Base-by-base conservation (phyloP, 2,113 vertebrate genomes). In the Anhinga anhinga region DNA sequence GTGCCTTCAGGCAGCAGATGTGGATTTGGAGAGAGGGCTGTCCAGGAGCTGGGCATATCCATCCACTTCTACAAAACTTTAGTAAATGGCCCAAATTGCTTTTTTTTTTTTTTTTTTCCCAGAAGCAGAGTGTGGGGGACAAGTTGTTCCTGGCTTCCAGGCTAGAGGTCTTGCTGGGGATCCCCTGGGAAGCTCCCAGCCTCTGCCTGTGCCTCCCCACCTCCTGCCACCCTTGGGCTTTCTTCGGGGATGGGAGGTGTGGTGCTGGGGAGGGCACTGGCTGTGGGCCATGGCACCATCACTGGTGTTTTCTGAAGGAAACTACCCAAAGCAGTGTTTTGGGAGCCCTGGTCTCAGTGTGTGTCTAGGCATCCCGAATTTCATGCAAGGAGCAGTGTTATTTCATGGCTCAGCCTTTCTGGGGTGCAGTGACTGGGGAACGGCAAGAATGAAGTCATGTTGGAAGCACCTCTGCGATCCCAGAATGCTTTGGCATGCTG, bases 401-500 rank as follows among this genome's bases (percentile, higher is more conserved):
- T 14, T 36, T 36, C 22, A 18, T 8, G 50, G 29, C 56, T 62
- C n/a, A 30, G 26, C 29, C 36, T 62, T 71, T 42, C 55, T 11
- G 4, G 26, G 44, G 6, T 6, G 26, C 11, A 3, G 14, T 7
- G 26, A 7, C n/a, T 8, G 26, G 13, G 16, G 52, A 34, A n/a
- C 1, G 4, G 34, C 1, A 4, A 38, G 45, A 38, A 50, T 3
- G 34, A 53, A 49, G 30, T 40, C 5, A 1, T 59, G 19, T 26
- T 45, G 52, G 21, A 19, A 45, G 47, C 12, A 7, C 38, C 11
- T 66, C 44, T 0, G 0, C 52, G 38, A 52, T 29, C 44, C 44
- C 36, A 38, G 58, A 56, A 50, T 0, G 15, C 44, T 56, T 50
- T 52, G 47, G 61, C 53, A 30, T 44, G 16, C 44, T 4, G 5